Evolutionary conservation across 2,797 vertebrate genomes (phyloP).

Genomic region (Uromys caudimaculatus): DNA sequence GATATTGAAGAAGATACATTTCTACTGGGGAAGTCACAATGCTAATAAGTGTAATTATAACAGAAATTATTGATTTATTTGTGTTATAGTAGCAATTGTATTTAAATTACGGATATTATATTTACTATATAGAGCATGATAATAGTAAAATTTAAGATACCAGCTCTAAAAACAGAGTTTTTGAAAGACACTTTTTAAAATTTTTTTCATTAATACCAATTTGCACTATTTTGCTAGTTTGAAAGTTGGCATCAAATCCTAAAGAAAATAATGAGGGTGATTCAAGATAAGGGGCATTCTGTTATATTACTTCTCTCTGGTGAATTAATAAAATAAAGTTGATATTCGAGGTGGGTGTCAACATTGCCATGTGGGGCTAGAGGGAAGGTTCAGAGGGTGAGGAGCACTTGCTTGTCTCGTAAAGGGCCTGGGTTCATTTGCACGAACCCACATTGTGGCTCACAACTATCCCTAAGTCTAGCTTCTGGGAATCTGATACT

Average conservation of each 20-base stretch:
- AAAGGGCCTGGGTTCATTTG: neutral
- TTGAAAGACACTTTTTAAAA: neutral
- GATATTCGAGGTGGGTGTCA: neutral
- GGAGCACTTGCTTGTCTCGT: too few species aligned
- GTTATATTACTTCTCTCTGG: neutral
- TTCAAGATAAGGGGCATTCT: neutral
- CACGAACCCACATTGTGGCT: neutral
- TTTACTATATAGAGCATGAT: neutral
- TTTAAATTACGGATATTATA: neutral
- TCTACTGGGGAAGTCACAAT: constrained; percentile 24
- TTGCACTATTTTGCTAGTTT: constrained; percentile 42
- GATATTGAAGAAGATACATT: constrained; percentile 25
- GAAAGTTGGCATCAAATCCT: neutral
- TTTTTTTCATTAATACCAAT: neutral
- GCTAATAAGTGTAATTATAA: neutral
- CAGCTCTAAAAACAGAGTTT: neutral
- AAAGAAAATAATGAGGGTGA: neutral
- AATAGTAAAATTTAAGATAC: neutral
- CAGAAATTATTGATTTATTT: constrained; percentile 9
- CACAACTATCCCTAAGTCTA: too few species aligned
- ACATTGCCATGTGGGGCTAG: neutral
- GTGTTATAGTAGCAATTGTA: constrained; percentile 15
- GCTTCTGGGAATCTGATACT: neutral
- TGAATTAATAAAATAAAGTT: neutral
- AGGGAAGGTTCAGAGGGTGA: neutral